phyloP scores from a whole-genome alignment of 1,140 invertebrate genomes.

The Platyscapa corneri region DNA sequence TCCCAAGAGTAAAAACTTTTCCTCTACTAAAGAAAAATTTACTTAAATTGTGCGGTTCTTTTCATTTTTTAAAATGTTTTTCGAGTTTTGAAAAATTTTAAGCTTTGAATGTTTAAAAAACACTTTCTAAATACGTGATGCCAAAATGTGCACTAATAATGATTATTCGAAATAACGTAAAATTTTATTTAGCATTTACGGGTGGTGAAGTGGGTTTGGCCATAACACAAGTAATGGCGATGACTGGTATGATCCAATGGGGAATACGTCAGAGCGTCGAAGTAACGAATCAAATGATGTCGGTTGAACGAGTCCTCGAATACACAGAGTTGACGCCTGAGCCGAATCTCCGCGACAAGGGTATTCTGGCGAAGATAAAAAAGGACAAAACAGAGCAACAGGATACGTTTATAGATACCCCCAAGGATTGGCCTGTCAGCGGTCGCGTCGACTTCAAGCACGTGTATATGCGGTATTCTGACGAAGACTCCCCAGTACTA shows the following conservation, averaged over 20 bases:
- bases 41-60: too few species aligned
- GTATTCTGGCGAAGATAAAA: constrained; percentile 66
- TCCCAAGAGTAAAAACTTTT: too few species aligned
- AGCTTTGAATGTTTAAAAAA: too few species aligned
- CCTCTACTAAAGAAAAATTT: too few species aligned
- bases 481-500: constrained; percentile 75
- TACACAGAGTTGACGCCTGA: constrained; percentile 81
- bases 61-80: too few species aligned
- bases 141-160: too few species aligned
- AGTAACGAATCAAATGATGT: constrained; percentile 86
- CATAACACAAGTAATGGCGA: constrained; percentile 75
- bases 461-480: constrained; percentile 76
- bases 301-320: constrained; percentile 86
- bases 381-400: constrained; percentile 45
- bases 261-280: constrained; percentile 83
- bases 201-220: constrained; percentile 78
- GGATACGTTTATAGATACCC: constrained; percentile 55
- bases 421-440: constrained; percentile 81
- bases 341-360: constrained; percentile 71
- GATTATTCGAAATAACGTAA: neutral
- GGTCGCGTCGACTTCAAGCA: constrained; percentile 79
- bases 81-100: too few species aligned
- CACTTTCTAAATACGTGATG: too few species aligned
- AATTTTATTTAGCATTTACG: constrained; percentile 31
- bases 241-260: constrained; percentile 83